Evolutionary conservation across 1,140 invertebrate species (phyloP).

Genomic region (Drosophila oshimai): DNA sequence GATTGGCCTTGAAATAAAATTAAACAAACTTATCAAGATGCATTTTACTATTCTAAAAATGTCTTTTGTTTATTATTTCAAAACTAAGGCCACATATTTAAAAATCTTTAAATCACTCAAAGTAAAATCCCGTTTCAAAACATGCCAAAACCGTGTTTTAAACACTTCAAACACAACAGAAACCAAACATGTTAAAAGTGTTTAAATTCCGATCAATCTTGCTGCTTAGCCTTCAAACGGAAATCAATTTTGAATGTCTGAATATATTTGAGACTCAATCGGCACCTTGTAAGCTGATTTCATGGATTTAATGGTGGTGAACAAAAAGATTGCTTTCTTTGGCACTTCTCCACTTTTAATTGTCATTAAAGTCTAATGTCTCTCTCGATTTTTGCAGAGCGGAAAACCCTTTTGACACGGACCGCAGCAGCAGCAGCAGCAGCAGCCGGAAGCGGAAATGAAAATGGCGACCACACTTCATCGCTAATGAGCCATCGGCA

Average conservation of each 20-base stretch:
- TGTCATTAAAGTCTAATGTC: neutral
- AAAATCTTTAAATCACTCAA: constrained; percentile 7
- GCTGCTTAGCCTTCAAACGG: neutral
- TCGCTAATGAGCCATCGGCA: constrained; percentile 47
- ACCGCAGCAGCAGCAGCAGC: too few species aligned
- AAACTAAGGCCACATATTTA: constrained; percentile 4
- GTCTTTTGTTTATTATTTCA: neutral
- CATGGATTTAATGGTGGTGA: neutral
- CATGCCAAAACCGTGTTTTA: constrained; percentile 12
- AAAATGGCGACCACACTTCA: neutral
- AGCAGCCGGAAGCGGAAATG: constrained; percentile 65
- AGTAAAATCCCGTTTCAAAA: constrained; percentile 17
- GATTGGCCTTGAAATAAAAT: too few species aligned
- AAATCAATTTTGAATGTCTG: neutral
- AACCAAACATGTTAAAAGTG: constrained; percentile 12
- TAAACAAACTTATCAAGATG: neutral
- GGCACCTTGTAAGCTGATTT: neutral
- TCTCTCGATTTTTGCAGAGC: neutral
- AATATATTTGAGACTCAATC: neutral
- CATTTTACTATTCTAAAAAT: neutral
- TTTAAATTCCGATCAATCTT: constrained; percentile 24
- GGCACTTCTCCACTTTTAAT: neutral
- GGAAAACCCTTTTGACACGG: constrained; percentile 15
- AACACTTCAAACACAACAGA: constrained; percentile 21
- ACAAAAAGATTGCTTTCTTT: neutral